Conservation (phyloP, 1,140 invertebrate species). For the Zaprionus capensis region DNA sequence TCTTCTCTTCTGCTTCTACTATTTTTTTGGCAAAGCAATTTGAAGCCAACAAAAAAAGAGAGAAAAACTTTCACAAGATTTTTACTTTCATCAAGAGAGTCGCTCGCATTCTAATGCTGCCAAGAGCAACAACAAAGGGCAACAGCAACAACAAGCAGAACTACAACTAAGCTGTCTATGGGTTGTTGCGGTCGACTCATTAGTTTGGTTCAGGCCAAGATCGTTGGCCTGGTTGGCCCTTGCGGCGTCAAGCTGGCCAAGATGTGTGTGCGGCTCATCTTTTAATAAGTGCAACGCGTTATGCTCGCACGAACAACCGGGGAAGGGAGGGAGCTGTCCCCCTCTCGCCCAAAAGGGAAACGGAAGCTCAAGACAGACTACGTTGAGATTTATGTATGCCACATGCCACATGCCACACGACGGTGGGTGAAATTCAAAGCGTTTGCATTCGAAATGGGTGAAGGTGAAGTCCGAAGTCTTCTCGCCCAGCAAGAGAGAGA, state of each 20-base stretch:
- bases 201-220: slow-evolving; percentile 4
- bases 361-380: slow-evolving; percentile 61
- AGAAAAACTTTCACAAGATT: slow-evolving; percentile 70
- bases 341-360: slow-evolving; percentile 58
- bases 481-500: neutral
- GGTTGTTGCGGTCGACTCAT: neutral
- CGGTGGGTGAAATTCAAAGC: slow-evolving; percentile 63
- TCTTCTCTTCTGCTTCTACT: slow-evolving; percentile 7
- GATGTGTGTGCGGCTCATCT: slow-evolving; percentile 62
- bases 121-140: slow-evolving; percentile 13
- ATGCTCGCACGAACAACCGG: slow-evolving; percentile 59
- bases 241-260: slow-evolving; percentile 52
- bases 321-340: slow-evolving; percentile 7
- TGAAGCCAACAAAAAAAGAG: slow-evolving; percentile 33
- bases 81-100: slow-evolving; percentile 52
- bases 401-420: slow-evolving; percentile 53
- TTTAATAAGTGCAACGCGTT: slow-evolving; percentile 68
- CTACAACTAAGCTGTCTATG: neutral
- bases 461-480: slow-evolving; percentile 66
- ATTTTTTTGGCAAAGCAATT: slow-evolving; percentile 60
- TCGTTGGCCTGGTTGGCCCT: slow-evolving; percentile 47
- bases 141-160: slow-evolving; percentile 5
- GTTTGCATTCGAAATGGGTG: slow-evolving; percentile 66
- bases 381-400: slow-evolving; percentile 73
- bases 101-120: slow-evolving; percentile 47